Base-by-base conservation (phyloP, 2,888 invertebrate species). In the Entomobrya multifasciata region DNA sequence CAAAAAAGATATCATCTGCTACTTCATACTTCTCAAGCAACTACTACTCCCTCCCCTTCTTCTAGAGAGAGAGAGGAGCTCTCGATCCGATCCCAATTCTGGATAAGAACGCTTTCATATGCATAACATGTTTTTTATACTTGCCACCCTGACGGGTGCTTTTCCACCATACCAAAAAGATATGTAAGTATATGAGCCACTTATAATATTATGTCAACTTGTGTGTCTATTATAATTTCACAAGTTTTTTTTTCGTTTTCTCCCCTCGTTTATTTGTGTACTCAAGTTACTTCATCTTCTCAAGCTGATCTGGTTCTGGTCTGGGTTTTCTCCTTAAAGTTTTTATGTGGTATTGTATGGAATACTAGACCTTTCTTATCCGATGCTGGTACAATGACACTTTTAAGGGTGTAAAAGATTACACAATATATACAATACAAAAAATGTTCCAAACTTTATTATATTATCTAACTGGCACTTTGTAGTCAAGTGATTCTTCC, bases 21-120 rank as follows among this genome's bases (percentile, higher is more conserved):
- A 36, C 36, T 65, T 20, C 17, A 6, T n/a, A n/a, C 62, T 36
- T 22, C 62, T 65, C 13, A n/a, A n/a, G n/a, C n/a, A n/a, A n/a
- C n/a, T n/a, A n/a, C 36, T 10, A 15, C 47, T 47, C 47, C n/a
- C 57, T n/a, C 20, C 11, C 25, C 41, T 44, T 44, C 36, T 20
- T 70, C 41, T 20, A 44, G 15, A 11, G 17, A n/a, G n/a, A n/a
- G n/a, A n/a, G n/a, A n/a, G 22, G 57, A 76, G 41, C 55, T n/a
- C n/a, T n/a, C n/a, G n/a, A n/a, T n/a, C 15, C 13, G 76, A 76
- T 76, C 76, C 41, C 76, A n/a, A 72, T 27, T 49, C 30, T 49
- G 67, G 81, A 81, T 81, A 81, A 72, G n/a, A n/a, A n/a, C n/a
- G 76, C 74, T 83, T 74, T 83, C 83, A 83, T 83, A 76, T 83